Evolutionary conservation across 2,888 invertebrate genomes (phyloP).

Genomic region (Galerucella nymphaeae): DNA sequence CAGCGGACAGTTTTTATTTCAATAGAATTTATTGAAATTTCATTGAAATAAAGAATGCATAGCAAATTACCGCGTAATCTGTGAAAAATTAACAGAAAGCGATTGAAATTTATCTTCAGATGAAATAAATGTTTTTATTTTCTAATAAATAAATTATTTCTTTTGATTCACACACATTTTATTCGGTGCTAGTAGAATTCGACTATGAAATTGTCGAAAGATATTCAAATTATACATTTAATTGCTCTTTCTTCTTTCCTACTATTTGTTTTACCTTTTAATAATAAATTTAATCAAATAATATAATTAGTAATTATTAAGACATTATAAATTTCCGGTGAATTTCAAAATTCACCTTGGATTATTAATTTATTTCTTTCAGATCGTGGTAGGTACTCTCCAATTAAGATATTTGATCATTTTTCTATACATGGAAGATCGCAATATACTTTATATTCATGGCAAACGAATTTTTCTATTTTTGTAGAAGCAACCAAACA

Average conservation of each 20-base stretch:
- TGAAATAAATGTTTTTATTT: background rate
- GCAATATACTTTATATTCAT: no score
- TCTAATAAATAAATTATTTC: background rate
- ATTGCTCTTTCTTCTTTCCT: no score
- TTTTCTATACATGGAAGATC: no score
- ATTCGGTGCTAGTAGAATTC: background rate
- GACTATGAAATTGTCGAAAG: background rate
- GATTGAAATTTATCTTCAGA: slow-evolving; percentile 6
- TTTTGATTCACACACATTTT: background rate
- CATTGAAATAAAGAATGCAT: slow-evolving; percentile 4
- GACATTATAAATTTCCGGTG: background rate
- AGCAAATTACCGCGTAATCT: background rate
- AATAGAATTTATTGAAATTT: background rate
- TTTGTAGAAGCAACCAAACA: no score
- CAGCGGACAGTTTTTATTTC: background rate
- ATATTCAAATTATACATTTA: background rate
- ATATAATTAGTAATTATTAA: background rate
- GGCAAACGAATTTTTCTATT: no score
- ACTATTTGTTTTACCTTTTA: no score
- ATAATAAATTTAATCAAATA: background rate
- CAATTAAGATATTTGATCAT: no score
- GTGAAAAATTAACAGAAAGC: slow-evolving; percentile 15
- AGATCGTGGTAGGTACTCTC: no score
- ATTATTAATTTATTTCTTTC: background rate
- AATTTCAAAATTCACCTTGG: background rate